Conservation (phyloP, 2,113 vertebrate genomes). For the Pangasianodon gigas region DNA sequence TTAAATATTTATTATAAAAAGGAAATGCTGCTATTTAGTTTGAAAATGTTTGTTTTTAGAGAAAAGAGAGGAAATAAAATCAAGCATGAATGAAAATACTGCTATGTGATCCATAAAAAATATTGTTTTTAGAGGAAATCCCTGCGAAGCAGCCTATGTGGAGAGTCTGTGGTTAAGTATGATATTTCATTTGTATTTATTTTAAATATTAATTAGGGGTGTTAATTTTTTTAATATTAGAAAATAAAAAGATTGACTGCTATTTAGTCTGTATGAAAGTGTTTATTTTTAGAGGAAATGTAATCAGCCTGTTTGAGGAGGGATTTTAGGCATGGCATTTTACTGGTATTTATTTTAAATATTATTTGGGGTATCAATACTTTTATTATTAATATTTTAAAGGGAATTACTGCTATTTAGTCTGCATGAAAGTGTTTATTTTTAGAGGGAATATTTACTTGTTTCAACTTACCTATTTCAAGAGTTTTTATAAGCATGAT, state of each 20-base stretch:
- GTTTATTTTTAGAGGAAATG: no score
- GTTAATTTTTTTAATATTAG: not conserved
- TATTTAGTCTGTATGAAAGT: not conserved
- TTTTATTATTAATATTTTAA: no score
- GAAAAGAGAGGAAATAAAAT: not conserved
- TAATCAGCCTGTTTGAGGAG: no score
- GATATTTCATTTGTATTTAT: not conserved
- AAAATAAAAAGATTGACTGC: not conserved
- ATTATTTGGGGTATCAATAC: no score
- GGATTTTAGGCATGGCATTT: no score
- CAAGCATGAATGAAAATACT: no score
- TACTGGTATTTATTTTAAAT: no score
- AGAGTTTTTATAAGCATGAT: not conserved
- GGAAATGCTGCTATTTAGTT: not conserved
- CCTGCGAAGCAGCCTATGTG: not conserved
- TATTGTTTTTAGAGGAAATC: not conserved
- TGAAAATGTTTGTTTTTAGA: not conserved
- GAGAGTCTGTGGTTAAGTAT: not conserved
- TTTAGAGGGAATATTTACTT: no score
- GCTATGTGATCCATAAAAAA: no score
- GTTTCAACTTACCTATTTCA: no score
- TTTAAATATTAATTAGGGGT: not conserved
- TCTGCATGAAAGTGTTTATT: no score
- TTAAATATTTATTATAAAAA: not conserved
- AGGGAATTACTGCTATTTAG: no score